Evolutionary conservation across 2,797 vertebrate genomes (phyloP).

Genomic region (Psittacula derbiana): DNA sequence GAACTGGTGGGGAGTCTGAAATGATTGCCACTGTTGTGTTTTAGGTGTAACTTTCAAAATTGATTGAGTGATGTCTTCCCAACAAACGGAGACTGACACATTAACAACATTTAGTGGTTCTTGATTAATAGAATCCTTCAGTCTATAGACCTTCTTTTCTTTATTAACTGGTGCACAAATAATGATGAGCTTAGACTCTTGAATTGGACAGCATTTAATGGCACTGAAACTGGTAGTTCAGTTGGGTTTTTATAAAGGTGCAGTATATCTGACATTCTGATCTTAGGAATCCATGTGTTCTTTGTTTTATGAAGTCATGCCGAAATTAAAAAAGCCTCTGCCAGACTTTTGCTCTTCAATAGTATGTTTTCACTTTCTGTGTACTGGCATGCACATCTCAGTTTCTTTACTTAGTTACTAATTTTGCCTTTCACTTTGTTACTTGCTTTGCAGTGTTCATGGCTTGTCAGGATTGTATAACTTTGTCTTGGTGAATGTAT

Average conservation of each 20-base stretch:
- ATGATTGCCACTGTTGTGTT: not conserved
- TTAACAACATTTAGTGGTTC: not conserved
- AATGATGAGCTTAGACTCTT: not conserved
- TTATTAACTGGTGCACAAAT: not conserved
- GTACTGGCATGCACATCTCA: not conserved
- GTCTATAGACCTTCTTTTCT: not conserved
- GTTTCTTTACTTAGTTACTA: conserved; percentile 9
- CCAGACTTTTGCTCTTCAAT: not conserved
- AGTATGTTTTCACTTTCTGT: not conserved
- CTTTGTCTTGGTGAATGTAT: not conserved
- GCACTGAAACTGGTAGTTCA: not conserved
- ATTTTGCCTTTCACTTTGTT: conserved; percentile 7
- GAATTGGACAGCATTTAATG: not conserved
- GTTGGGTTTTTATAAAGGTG: not conserved
- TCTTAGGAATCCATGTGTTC: not conserved
- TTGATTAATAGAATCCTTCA: not conserved
- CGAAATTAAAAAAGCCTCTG: not conserved
- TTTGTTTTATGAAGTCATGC: not conserved
- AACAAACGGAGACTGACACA: not conserved
- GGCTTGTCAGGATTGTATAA: not conserved
- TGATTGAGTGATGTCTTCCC: not conserved
- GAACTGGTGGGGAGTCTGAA: not conserved
- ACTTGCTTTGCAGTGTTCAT: not conserved
- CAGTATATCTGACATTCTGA: not conserved
- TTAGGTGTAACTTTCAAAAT: not conserved